Evolutionary conservation across 30 jellyfish, hydroid and myxozoan genomes (phyloP), one percentile per base, ranked within the genome.

Genomic region (Chrysaora quinquecirrha): DNA sequence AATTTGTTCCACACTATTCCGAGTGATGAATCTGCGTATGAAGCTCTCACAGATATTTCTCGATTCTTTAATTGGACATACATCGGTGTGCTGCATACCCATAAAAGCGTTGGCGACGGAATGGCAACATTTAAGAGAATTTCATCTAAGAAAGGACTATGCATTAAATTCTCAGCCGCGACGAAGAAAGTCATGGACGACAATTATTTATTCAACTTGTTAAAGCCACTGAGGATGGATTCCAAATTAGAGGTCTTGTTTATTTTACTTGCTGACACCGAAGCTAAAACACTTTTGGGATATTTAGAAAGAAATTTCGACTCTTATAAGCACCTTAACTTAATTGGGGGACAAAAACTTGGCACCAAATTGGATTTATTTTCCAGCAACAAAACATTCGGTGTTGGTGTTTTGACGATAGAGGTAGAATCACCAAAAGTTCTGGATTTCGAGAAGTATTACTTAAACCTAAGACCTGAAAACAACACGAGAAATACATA

Each of bases 1-100:
- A 82, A 82, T 24, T 24, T 70, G 73, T 84, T 90, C 78, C 87
- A 84, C 34, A 90, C 97, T 9, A 84, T 83, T 3, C 97, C 97
- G 1, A 68, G 82, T 19, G 93, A 83, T 30, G 23, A 20, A 14
- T 1, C 1, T 14, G 52, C 83, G 71, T 73, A 56, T 1, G 83
- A 77, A 24, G 87, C 78, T 0, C 76, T 69, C 52, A 43, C 82
- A 22, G 87, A 77, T 33, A 24, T 90, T 9, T 92, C 97, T 6
- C 18, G n/a, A 29, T 48, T 30, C 68, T 76, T 70, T 32, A 77
- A 83, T 76, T 90, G 97, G 97, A 69, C 82, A 63, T 82, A 48
- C 28, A 76, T 84, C 33, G 93, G 82, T 30, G 85, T 90, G 21
- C 72, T 90, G 3, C 62, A 90, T 73, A 48, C 97, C 12, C 35